Percentiles rank a stretch among this genome's conserved stretches.
Conservation (phyloP, 2,797 vertebrate genomes). For the Siniperca scherzeri region DNA sequence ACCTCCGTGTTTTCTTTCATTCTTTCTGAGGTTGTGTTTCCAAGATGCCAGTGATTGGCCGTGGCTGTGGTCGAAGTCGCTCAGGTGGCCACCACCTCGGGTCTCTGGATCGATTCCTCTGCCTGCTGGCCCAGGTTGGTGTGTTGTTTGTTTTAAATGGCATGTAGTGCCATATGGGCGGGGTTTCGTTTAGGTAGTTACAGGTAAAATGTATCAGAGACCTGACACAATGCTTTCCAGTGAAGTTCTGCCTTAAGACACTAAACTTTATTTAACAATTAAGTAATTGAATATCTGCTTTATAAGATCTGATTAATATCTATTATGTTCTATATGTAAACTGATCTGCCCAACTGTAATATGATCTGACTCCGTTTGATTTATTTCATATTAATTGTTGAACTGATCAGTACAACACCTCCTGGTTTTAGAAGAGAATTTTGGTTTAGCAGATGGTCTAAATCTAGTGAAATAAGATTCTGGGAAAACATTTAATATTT, state of each 20-base stretch:
- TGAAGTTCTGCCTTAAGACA: not conserved
- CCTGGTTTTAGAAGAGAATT: not conserved
- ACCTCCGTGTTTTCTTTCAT: constrained; percentile 18
- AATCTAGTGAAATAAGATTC: constrained; percentile 13
- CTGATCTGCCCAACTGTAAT: not conserved
- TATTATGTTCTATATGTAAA: not conserved
- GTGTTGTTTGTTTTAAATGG: not conserved
- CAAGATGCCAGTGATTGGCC: constrained; percentile 36
- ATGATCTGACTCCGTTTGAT: not conserved
- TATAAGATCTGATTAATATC: not conserved
- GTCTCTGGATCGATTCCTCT: constrained; percentile 17
- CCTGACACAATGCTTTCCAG: not conserved
- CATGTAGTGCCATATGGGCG: not conserved
- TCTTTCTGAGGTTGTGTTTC: constrained; percentile 33
- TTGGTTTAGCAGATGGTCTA: constrained; percentile 13
- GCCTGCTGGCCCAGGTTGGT: not conserved
- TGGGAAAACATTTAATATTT: constrained; percentile 22
- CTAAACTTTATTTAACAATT: not conserved
- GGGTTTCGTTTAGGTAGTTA: not conserved
- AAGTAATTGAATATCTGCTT: not conserved
- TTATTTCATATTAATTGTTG: not conserved
- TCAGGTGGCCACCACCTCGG: constrained; percentile 17
- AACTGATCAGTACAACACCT: not conserved
- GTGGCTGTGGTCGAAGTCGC: constrained; percentile 21
- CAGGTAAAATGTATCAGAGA: not conserved